Base-by-base conservation (phyloP, 1,140 invertebrate genomes). In the Drosophila burlai region DNA sequence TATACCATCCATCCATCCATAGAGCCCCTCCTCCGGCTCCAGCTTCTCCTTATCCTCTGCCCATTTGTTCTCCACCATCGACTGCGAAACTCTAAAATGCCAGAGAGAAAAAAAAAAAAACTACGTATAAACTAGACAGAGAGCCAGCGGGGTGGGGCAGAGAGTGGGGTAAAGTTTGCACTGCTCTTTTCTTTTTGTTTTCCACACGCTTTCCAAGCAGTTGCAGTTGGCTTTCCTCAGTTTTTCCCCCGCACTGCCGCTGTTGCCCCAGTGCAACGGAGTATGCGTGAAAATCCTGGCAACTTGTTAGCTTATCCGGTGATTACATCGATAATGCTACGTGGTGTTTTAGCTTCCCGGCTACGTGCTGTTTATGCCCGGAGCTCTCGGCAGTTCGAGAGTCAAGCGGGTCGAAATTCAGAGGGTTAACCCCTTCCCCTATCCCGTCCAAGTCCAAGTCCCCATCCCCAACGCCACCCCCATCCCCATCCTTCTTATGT, bases 261-360 rank as follows among this genome's bases (percentile, higher is more conserved):
- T 29, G 11, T 31, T 26, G 4, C 26, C 26, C 50, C 38, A 69
- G 67, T 77, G 60, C 64, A 64, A 47, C 38, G 58, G 52, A 84
- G 81, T 90, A 76, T 90, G 85, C 81, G 85, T 90, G 85, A 85
- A 90, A 92, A 92, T 92, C 91, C 86, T 91, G 87, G 77, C 91
- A 92, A 92, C 91, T 92, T 92, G 91, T 92, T 92, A 92, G 91
- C 91, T 92, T 92, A 92, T 92, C 87, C 91, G 91, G 91, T 92
- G 91, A 92, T 92, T 92, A 92, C 91, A 92, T 92, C 91, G 91
- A 92, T 92, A 92, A 90, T 90, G 85, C 89, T 92, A 92, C 91
- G 91, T 92, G 91, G 90, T 91, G 90, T 91, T 91, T 92, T 81
- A 91, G 85, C 85, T 90, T 66, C 64, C 72, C 62, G 66, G 76